These are phyloP conservation scores for Gadopsis marmoratus DNA, from an alignment of 2,797 vertebrate species.

Conservation along the genomic window DNA sequence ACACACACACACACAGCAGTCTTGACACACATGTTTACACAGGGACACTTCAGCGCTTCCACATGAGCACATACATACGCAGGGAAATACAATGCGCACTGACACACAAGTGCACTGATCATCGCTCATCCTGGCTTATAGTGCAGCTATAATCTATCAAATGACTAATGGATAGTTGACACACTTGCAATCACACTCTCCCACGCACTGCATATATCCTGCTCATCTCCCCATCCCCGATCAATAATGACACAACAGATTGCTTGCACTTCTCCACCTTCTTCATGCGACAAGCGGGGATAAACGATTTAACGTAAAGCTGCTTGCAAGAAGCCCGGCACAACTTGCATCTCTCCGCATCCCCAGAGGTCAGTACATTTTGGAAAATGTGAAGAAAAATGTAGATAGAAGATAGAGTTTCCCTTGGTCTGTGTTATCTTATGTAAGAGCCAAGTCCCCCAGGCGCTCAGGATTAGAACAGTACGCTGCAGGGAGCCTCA, in stretches of 20 bases:
- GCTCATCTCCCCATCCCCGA: slow-evolving; percentile 40
- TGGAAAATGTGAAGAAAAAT: not conserved
- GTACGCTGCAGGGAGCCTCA: slow-evolving; percentile 19
- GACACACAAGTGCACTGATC: slow-evolving; percentile 18
- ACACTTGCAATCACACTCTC: slow-evolving; percentile 33
- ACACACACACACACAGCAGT: slow-evolving; percentile 1
- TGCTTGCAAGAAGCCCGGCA: slow-evolving; percentile 1
- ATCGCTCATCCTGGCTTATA: slow-evolving; percentile 27
- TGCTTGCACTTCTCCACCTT: slow-evolving; percentile 32
- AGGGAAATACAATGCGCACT: slow-evolving; percentile 26
- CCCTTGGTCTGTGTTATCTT: slow-evolving; percentile 21
- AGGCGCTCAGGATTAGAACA: slow-evolving; percentile 46
- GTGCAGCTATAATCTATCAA: slow-evolving; percentile 50
- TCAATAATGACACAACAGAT: slow-evolving; percentile 64
- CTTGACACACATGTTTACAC: slow-evolving; percentile 30
- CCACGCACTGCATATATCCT: slow-evolving; percentile 30
- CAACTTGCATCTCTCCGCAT: not conserved
- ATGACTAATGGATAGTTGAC: slow-evolving; percentile 46
- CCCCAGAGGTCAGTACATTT: not conserved
- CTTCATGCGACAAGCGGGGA: slow-evolving; percentile 23
- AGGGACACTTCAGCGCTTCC: slow-evolving; percentile 2
- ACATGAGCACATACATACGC: slow-evolving; percentile 3
- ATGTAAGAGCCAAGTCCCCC: slow-evolving; percentile 36
- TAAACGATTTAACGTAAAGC: slow-evolving; percentile 37
- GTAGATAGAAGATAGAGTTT: not conserved